Evolutionary conservation across 2,888 invertebrate species (phyloP).

Genomic region (Orthosia gothica): DNA sequence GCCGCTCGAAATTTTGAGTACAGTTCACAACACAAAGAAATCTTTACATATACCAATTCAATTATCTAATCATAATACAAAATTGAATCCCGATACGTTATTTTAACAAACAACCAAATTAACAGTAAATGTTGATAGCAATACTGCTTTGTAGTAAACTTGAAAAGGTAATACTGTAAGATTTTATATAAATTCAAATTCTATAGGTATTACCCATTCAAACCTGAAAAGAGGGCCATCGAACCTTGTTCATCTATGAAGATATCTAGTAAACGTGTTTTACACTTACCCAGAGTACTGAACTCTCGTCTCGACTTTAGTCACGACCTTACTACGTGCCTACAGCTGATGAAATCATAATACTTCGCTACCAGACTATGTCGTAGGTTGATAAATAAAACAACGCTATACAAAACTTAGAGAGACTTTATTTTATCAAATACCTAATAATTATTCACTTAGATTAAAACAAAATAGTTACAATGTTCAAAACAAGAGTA

Average conservation of each 20-base stretch:
- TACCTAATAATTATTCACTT: conserved; percentile 47
- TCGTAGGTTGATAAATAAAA: conserved; percentile 34
- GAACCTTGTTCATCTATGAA: conserved; percentile 11
- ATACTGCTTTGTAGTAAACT: background rate
- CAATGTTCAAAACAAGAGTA: conserved; percentile 37
- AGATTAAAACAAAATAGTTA: conserved; percentile 37
- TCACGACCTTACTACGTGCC: background rate
- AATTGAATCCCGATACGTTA: background rate
- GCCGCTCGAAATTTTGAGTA: too few species aligned
- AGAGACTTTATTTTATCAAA: conserved; percentile 71
- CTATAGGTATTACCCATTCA: background rate
- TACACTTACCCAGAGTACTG: background rate
- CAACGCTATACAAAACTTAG: conserved; percentile 64
- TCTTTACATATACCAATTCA: too few species aligned
- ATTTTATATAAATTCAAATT: background rate
- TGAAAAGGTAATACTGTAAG: background rate
- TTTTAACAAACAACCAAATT: background rate
- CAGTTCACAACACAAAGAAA: background rate
- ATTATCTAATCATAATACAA: background rate
- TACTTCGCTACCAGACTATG: background rate
- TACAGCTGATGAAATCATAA: background rate
- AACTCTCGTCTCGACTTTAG: background rate
- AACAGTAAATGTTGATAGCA: background rate
- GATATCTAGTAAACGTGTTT: conserved; percentile 2
- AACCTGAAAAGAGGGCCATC: background rate